Evolutionary conservation across 2,888 invertebrate genomes (phyloP), one percentile per base, ranked within the genome.

Genomic region (Miltochrista miniata): DNA sequence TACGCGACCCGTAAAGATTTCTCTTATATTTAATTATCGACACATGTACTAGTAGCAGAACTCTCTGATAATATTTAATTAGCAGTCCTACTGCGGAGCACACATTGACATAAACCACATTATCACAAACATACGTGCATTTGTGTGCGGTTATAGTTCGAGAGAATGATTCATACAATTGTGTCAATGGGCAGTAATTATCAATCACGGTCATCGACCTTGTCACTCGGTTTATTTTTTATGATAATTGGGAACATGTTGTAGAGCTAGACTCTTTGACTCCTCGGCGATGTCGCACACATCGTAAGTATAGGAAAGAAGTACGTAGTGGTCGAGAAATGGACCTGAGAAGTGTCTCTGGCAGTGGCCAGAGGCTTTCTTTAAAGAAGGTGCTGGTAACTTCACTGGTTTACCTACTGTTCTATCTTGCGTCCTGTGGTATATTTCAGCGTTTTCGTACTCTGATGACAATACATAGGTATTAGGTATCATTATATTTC

Each of bases 31-130:
- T 31, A 50, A 54, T 38, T 56, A 54, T 60, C 44, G 48, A 37
- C 55, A 48, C 15, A 48, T 14, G 24, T 36, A 63, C 63, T 63
- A 61, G 63, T 61, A 56, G 53, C 60, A 56, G 59, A 53, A 34
- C 33, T 52, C 34, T 50, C 52, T 68, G 71, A 71, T 70, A 70
- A 68, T 58, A 60, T 70, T 59, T 58, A 71, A 71, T 71, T 70
- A 71, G 39, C 55, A 61, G 54, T 24, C 56, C 49, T 34, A 45
- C 33, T 33, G 14, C 37, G 29, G 14, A 43, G 39, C 15, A 33
- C 48, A 37, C 38, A n/a, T 18, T n/a, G 7, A 15, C 10, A 44
- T 38, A 30, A 37, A n/a, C n/a, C 31, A 43, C 40, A 41, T 10
- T 44, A 31, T 7, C 31, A 35, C 34, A 44, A 35, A 41, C 35